Conservation (phyloP, 2,113 vertebrate species). For the Scalopus aquaticus region DNA sequence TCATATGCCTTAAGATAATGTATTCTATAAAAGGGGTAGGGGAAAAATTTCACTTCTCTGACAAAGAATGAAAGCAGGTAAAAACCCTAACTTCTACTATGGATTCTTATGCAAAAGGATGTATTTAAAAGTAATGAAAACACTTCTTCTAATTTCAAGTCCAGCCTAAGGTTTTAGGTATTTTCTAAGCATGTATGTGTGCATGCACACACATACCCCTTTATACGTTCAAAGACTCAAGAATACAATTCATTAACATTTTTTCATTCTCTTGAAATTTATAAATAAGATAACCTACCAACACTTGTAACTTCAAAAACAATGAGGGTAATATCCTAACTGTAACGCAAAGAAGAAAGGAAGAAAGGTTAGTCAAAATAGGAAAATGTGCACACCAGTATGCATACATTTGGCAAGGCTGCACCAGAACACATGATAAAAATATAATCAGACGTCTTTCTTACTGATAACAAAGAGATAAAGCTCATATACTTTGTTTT, state of each 20-base stretch:
- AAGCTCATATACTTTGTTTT: neutral
- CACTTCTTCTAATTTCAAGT: slow-evolving; percentile 22
- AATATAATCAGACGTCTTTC: neutral
- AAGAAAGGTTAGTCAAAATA: neutral
- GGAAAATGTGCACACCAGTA: neutral
- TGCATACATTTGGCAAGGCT: neutral
- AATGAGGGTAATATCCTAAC: neutral
- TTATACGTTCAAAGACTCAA: slow-evolving; percentile 6
- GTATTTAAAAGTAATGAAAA: slow-evolving; percentile 28
- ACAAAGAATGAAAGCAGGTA: neutral
- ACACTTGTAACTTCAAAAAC: neutral
- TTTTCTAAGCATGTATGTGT: neutral
- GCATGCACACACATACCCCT: neutral
- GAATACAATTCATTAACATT: neutral
- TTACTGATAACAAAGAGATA: neutral
- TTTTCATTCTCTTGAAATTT: slow-evolving; percentile 25
- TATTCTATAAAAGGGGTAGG: neutral
- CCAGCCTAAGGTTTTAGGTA: slow-evolving; percentile 12
- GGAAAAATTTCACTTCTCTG: slow-evolving; percentile 29
- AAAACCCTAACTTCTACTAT: neutral
- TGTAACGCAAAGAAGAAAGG: slow-evolving; percentile 6
- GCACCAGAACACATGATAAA: neutral
- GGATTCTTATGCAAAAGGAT: neutral
- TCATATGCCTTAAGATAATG: neutral
- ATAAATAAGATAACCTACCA: slow-evolving; percentile 26